phyloP scores from a whole-genome alignment of 2,113 vertebrate genomes.

The Ictalurus furcatus region DNA sequence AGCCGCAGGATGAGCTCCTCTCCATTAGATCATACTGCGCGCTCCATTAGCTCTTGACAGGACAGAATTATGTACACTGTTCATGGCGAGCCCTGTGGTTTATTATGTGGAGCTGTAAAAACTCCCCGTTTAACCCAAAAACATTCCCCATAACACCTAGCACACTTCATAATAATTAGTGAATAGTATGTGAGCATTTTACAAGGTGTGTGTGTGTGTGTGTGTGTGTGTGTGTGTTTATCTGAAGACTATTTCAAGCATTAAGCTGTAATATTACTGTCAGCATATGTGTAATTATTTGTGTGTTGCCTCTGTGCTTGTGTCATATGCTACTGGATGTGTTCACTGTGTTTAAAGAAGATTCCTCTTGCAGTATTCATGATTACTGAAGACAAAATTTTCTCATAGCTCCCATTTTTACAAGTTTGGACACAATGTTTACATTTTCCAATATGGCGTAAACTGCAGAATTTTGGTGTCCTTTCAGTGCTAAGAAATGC shows the following conservation, averaged over 20 bases:
- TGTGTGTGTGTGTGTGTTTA: background rate
- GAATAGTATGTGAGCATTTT: background rate
- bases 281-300: constrained; percentile 43
- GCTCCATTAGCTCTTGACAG: constrained; percentile 45
- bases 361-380: background rate
- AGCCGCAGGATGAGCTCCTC: constrained; percentile 13
- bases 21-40: constrained; percentile 37
- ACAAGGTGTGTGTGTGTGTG: background rate
- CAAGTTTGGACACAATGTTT: background rate
- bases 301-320: constrained; percentile 15
- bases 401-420: background rate
- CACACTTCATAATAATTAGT: background rate
- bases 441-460: too few relatives aligned
- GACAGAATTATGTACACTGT: constrained; percentile 27
- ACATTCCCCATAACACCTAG: background rate
- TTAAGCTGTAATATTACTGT: constrained; percentile 45
- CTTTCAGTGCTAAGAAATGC: background rate
- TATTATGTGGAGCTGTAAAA: constrained; percentile 21
- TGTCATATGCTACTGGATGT: constrained; percentile 7
- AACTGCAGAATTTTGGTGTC: background rate
- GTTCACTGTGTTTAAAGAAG: background rate
- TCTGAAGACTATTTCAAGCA: constrained; percentile 22
- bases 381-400: background rate
- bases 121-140: constrained; percentile 21
- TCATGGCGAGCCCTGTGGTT: background rate